Percentiles rank a stretch among this genome's conserved stretches.
These are phyloP conservation scores for Drosophila rhopaloa DNA, from an alignment of 1,140 invertebrate genomes.

Conservation along the genomic window DNA sequence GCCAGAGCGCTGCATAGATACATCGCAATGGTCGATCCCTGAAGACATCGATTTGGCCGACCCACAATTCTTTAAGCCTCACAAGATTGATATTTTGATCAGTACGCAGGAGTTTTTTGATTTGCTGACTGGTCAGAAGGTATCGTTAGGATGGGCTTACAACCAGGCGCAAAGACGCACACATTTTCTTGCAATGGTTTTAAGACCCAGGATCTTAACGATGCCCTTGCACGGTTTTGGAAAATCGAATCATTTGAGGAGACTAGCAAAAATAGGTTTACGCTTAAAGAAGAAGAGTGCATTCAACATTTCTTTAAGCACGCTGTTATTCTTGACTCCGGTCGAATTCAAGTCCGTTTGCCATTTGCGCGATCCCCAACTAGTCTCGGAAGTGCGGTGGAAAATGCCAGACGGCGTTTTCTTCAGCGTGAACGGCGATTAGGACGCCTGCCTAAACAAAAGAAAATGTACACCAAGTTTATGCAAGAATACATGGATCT, in stretches of 20 bases:
- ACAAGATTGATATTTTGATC: too few relatives aligned
- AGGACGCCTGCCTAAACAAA: background rate
- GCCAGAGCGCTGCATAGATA: too few relatives aligned
- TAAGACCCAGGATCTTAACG: background rate
- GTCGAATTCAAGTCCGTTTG: background rate
- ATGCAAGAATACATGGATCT: constrained; percentile 3
- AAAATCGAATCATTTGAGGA: background rate
- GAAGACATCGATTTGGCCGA: too few relatives aligned
- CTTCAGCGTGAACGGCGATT: background rate
- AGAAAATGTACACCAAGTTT: constrained; percentile 1
- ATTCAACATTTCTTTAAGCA: constrained; percentile 2
- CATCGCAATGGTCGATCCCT: too few relatives aligned
- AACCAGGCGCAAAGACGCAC: too few relatives aligned
- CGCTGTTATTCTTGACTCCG: constrained; percentile 1
- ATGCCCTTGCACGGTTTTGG: background rate
- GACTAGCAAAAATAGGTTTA: background rate
- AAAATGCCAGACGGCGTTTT: background rate
- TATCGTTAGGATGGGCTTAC: too few relatives aligned
- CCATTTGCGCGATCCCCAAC: background rate
- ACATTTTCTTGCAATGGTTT: background rate
- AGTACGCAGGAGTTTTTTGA: too few relatives aligned
- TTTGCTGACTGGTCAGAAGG: too few relatives aligned
- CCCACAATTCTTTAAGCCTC: too few relatives aligned
- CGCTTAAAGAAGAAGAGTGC: background rate
- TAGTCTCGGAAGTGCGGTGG: background rate